Conservation (phyloP, 2,888 invertebrate species). For the Noctua janthina region DNA sequence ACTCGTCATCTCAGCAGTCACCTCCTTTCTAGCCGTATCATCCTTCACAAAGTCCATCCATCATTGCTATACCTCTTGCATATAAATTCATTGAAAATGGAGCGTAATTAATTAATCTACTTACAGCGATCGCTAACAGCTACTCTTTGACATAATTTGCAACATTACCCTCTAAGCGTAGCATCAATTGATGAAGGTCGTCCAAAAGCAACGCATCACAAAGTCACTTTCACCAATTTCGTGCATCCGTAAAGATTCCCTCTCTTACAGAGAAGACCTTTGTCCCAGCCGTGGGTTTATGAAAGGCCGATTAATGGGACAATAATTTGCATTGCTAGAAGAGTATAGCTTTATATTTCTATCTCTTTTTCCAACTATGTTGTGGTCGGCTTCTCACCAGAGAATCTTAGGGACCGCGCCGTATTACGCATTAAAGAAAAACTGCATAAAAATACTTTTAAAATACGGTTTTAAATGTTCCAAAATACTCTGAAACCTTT, state of each 20-base stretch:
- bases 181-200: not conserved
- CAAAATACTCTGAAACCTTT: not conserved
- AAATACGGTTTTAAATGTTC: not conserved
- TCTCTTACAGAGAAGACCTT: not conserved
- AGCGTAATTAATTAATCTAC: too few species aligned
- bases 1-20: too few species aligned
- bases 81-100: too few species aligned
- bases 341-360: not conserved
- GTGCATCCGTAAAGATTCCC: not conserved
- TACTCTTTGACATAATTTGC: not conserved
- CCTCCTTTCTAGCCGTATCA: too few species aligned
- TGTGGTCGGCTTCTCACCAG: not conserved
- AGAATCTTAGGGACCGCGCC: not conserved
- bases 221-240: not conserved
- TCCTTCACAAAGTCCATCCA: too few species aligned
- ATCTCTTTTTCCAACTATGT: not conserved
- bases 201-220: too few species aligned
- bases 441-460: not conserved
- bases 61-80: too few species aligned
- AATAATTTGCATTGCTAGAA: not conserved
- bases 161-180: not conserved
- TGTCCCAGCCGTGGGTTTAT: not conserved
- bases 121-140: not conserved
- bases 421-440: not conserved
- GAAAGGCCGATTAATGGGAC: not conserved